Evolutionary conservation across 2,888 invertebrate species (phyloP).

Genomic region (Apoda limacodes): DNA sequence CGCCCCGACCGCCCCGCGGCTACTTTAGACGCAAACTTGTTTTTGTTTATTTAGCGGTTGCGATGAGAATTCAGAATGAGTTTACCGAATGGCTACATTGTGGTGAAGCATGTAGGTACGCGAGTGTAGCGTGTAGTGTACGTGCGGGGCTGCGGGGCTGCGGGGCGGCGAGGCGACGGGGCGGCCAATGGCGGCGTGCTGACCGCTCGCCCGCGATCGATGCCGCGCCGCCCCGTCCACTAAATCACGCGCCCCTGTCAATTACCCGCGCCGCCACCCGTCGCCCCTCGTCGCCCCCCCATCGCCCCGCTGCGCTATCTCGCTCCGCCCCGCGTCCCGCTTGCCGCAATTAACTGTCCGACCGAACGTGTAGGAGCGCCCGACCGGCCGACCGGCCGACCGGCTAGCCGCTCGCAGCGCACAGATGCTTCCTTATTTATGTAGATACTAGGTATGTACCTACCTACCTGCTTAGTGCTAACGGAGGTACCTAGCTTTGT

Average conservation of each 20-base stretch:
- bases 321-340: constrained; percentile 15
- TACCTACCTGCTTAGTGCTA: too few species aligned
- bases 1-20: too few species aligned
- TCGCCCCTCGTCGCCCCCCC: constrained; percentile 13
- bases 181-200: constrained; percentile 30
- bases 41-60: too few species aligned
- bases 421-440: constrained; percentile 1
- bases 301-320: constrained; percentile 15
- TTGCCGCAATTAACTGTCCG: too few species aligned
- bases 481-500: too few species aligned
- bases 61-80: too few species aligned
- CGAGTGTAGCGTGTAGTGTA: not conserved
- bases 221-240: constrained; percentile 16
- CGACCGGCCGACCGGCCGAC: constrained; percentile 15
- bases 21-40: too few species aligned
- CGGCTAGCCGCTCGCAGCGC: constrained; percentile 11
- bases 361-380: too few species aligned
- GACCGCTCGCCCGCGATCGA: constrained; percentile 23
- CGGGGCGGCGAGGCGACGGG: constrained; percentile 15
- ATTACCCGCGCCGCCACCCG: constrained; percentile 15
- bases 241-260: constrained; percentile 25
- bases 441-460: too few species aligned
- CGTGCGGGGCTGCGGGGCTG: constrained; percentile 8
- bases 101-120: not conserved
- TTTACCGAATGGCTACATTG: too few species aligned